Base-by-base conservation (phyloP, 2,113 vertebrate species). In the Cololabis saira region DNA sequence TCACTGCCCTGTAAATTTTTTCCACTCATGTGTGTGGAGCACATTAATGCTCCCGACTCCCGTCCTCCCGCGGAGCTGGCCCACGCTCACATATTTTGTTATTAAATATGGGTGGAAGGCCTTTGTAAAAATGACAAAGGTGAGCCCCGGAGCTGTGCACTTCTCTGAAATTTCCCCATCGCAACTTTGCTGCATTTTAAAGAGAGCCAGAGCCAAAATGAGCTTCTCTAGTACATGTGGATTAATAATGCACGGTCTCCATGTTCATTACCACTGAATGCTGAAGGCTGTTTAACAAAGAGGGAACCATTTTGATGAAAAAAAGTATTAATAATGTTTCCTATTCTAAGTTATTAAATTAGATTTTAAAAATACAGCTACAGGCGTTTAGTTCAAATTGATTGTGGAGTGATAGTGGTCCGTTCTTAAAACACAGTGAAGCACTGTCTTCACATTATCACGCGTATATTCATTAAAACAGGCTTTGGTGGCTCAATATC, bases 331-430 rank as follows among this genome's bases (percentile, higher is more conserved):
- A 97, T 97, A 98, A 98, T 97, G 96, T 97, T 99, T 96, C 94
- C 94, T 96, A 96, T 98, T 97, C 97, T 95, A 98, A 97, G 97
- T 98, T 98, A 96, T 95, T 97, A 97, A 98, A 98, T 99, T 98
- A 98, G 97, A 96, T 98, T 97, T 93, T 94, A 96, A 97, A 97
- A 98, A 95, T 96, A 95, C 96, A 94, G 95, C 97, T 97, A 91
- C 90, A 89, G 96, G 97, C 95, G 93, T 94, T 96, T 95, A 95
- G 94, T 94, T 96, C 94, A 95, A 98, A 96, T 96, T 95, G 95
- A 97, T 96, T 95, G 95, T 92, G 90, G 94, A 95, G 95, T 95
- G 96, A 97, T 95, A 96, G 96, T 91, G 94, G 93, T 92, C 93
- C 78, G 91, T 95, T 94, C 94, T 94, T 95, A 96, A 96, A 93